Base-by-base conservation (phyloP, 1,140 invertebrate species). In the Drosophila repletoides region DNA sequence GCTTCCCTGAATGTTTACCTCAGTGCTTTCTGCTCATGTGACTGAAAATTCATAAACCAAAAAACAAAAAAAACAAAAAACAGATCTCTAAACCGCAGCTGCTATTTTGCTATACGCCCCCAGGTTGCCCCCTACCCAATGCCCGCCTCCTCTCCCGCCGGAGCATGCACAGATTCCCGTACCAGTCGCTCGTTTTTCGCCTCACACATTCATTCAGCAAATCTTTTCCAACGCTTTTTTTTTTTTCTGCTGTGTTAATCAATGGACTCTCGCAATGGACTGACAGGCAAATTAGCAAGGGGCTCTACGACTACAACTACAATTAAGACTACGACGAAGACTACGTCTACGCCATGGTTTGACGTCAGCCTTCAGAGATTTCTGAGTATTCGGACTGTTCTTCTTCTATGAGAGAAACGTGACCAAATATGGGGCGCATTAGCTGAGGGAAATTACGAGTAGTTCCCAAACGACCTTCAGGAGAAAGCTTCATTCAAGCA, bases 21-120 rank as follows among this genome's bases (percentile, higher is more conserved):
- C 53, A 48, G n/a, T n/a, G n/a, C n/a, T n/a, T n/a, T n/a, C n/a
- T 59, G 65, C 76, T 87, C 81, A 88, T 88, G 83, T 88, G 75
- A 79, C 68, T 61, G 31, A 48, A 58, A 53, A 70, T 64, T 58
- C 66, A 40, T 58, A 55, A 52, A 69, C n/a, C n/a, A n/a, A n/a
- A n/a, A n/a, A n/a, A n/a, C n/a, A n/a, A n/a, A n/a, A n/a, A n/a
- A n/a, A n/a, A n/a, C n/a, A n/a, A n/a, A n/a, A n/a, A n/a, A n/a
- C n/a, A n/a, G 52, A 59, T 67, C 28, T 38, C 33, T 24, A 55
- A 55, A 17, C 31, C 9, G 40, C 21, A 14, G 19, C 40, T 43
- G 5, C 36, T 40, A 43, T 43, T 43, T 43, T 1, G 10, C 40
- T 45, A 5, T 43, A 9, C 7, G 10, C 48, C 5, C 43, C 7